Evolutionary conservation across 2,797 vertebrate species (phyloP).

Genomic region (Macrochelys suwanniensis): DNA sequence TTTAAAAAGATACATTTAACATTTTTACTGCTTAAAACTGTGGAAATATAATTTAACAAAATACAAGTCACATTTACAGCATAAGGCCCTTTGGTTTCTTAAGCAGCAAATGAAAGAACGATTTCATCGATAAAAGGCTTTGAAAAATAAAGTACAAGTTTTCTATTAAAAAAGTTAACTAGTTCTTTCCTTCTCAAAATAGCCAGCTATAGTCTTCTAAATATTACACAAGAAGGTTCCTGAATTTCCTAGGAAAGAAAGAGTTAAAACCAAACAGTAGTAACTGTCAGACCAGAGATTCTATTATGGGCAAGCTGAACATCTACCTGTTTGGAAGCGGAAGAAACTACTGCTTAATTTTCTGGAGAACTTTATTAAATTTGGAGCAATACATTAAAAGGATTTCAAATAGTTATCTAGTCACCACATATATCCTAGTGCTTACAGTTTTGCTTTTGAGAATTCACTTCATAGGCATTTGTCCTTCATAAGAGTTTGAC

Average conservation of each 20-base stretch:
- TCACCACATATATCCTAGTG: slow-evolving; percentile 68
- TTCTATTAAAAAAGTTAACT: slow-evolving; percentile 66
- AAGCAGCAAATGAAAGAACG: slow-evolving; percentile 81
- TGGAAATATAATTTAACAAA: slow-evolving; percentile 78
- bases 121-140: slow-evolving; percentile 75
- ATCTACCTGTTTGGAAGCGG: slow-evolving; percentile 62
- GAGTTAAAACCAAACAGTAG: slow-evolving; percentile 62
- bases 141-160: slow-evolving; percentile 76
- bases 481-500: slow-evolving; percentile 49
- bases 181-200: slow-evolving; percentile 77
- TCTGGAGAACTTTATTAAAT: slow-evolving; percentile 77
- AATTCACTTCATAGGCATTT: slow-evolving; percentile 64
- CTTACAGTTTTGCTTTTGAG: slow-evolving; percentile 70
- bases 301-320: slow-evolving; percentile 65
- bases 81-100: slow-evolving; percentile 85
- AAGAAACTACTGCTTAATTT: slow-evolving; percentile 72
- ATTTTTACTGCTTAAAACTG: slow-evolving; percentile 51
- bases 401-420: slow-evolving; percentile 70
- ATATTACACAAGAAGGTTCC: slow-evolving; percentile 67
- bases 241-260: slow-evolving; percentile 69
- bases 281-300: slow-evolving; percentile 49
- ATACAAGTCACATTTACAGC: slow-evolving; percentile 82
- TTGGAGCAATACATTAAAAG: slow-evolving; percentile 73
- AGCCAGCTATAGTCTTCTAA: slow-evolving; percentile 66
- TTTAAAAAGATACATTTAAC: slow-evolving; percentile 70